A percentile compares a stretch with the other conserved stretches of the same genome.
Evolutionary conservation across 1,140 invertebrate species (phyloP).

Genomic region (Bicyclus anynana): DNA sequence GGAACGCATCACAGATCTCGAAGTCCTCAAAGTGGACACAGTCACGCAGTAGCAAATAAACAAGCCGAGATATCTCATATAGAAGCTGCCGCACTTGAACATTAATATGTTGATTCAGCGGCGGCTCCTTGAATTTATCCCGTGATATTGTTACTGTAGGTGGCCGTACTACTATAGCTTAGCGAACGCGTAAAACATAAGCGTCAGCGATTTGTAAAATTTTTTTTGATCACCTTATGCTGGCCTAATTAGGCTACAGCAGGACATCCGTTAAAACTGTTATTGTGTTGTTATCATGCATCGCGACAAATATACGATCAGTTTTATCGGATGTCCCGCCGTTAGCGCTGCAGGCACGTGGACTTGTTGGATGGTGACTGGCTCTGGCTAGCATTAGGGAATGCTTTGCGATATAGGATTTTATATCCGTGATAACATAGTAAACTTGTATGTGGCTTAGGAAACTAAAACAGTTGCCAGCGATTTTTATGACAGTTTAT

Average conservation of each 20-base stretch:
- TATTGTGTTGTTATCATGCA: no score
- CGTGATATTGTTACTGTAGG: constrained; percentile 15
- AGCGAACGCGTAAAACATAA: background rate
- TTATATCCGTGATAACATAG: no score
- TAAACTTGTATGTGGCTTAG: no score
- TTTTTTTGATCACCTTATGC: background rate
- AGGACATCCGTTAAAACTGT: no score
- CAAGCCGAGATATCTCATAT: constrained; percentile 8
- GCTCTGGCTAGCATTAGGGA: no score
- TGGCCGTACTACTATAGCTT: background rate
- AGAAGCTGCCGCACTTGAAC: constrained; percentile 11
- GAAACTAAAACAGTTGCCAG: no score
- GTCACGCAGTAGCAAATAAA: constrained; percentile 8
- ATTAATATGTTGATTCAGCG: constrained; percentile 26
- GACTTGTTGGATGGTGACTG: no score
- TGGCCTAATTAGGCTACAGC: background rate
- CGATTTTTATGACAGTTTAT: no score
- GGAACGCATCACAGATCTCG: background rate
- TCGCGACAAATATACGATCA: no score
- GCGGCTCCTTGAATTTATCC: constrained; percentile 19
- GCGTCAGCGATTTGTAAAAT: background rate
- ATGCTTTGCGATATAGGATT: no score
- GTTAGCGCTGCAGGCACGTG: no score
- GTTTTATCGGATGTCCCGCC: no score
- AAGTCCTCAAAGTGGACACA: background rate